These are phyloP conservation scores for Drosophila mayri DNA, from an alignment of 1,140 invertebrate genomes.

Conservation along the genomic window DNA sequence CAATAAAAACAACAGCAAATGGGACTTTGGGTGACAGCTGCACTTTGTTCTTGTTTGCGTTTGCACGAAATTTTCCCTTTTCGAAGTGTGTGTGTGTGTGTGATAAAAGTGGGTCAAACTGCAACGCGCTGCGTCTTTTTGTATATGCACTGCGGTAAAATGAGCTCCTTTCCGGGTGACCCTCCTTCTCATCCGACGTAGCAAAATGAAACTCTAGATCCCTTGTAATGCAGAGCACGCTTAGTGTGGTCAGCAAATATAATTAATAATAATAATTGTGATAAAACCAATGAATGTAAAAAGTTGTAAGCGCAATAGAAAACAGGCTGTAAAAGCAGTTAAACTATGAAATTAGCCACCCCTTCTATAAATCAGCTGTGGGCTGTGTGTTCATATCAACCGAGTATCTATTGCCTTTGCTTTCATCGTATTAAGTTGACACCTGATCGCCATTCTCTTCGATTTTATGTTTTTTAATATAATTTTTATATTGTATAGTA, in stretches of 20 bases:
- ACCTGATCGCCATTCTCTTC: not conserved
- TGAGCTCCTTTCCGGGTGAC: slow-evolving; percentile 31
- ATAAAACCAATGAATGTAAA: not conserved
- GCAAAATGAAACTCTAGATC: slow-evolving; percentile 12
- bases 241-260: not conserved
- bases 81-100: slow-evolving; percentile 17
- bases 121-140: slow-evolving; percentile 65
- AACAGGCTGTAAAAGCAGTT: not conserved
- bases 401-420: slow-evolving; percentile 13
- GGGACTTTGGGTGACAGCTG: slow-evolving; percentile 55
- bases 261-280: not conserved
- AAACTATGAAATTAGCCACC: not conserved
- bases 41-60: slow-evolving; percentile 54
- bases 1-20: slow-evolving; percentile 24
- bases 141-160: slow-evolving; percentile 57
- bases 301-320: not conserved
- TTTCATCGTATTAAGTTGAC: slow-evolving; percentile 10
- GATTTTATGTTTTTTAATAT: not conserved
- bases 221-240: not conserved
- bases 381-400: not conserved
- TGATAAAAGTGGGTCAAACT: slow-evolving; percentile 73
- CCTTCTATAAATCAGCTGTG: not conserved
- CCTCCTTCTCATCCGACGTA: not conserved
- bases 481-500: slow-evolving; percentile 15
- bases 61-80: slow-evolving; percentile 64